Percentiles rank a stretch among this genome's conserved stretches.
phyloP scores from a whole-genome alignment of 1,140 invertebrate species.

The Sitophilus oryzae region DNA sequence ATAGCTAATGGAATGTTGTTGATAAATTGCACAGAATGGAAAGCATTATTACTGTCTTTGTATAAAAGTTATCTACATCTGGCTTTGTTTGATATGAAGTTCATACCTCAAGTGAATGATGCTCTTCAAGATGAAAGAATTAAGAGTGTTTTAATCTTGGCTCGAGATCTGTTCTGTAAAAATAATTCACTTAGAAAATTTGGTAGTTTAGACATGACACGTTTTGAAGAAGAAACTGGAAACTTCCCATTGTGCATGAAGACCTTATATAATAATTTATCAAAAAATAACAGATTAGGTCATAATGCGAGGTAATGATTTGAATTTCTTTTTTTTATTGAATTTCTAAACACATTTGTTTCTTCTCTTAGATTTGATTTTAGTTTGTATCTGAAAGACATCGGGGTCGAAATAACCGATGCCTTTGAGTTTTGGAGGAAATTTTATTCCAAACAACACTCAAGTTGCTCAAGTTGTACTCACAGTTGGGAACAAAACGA shows the following conservation, averaged over 20 bases:
- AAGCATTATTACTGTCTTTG: constrained; percentile 45
- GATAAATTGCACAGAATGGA: no score
- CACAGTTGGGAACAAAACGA: constrained; percentile 61
- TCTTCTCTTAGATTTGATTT: constrained; percentile 55
- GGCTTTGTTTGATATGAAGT: constrained; percentile 41
- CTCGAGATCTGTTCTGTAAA: constrained; percentile 22
- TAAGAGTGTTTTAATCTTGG: constrained; percentile 34
- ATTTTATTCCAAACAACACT: no score
- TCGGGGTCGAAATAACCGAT: no score
- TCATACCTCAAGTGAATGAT: constrained; percentile 43
- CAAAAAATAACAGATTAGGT: constrained; percentile 62
- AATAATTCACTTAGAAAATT: constrained; percentile 27
- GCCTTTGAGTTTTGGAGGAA: no score
- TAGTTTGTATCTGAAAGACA: constrained; percentile 65
- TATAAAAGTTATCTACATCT: constrained; percentile 47
- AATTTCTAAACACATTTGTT: background rate
- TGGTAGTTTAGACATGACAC: constrained; percentile 33
- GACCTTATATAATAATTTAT: constrained; percentile 58
- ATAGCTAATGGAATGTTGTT: no score
- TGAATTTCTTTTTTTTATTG: no score
- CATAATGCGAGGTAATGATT: constrained; percentile 59
- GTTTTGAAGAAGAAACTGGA: constrained; percentile 50
- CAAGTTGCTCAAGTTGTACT: constrained; percentile 48
- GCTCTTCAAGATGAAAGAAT: constrained; percentile 45
- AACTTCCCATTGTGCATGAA: constrained; percentile 73